Conservation (phyloP, 2,888 invertebrate species). For the Beris morrisii region DNA sequence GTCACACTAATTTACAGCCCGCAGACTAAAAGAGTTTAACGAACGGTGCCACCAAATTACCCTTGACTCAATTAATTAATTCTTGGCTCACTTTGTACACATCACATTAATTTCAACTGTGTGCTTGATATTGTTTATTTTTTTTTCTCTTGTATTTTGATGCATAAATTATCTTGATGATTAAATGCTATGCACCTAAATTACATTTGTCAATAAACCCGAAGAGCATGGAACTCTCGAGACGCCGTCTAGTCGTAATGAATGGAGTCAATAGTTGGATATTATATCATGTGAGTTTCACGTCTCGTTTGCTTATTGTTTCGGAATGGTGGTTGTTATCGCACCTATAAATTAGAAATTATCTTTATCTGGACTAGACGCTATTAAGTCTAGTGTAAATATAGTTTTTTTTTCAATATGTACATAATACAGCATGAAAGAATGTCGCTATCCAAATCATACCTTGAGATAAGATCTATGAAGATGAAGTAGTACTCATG, state of each 20-base stretch:
- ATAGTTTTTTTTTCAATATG: too few species aligned
- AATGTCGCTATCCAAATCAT: too few species aligned
- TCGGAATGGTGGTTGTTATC: too few species aligned
- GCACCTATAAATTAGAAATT: too few species aligned
- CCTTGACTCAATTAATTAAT: conserved; percentile 28
- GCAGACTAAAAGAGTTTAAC: background rate
- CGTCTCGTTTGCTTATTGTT: too few species aligned
- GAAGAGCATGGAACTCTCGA: background rate
- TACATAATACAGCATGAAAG: too few species aligned
- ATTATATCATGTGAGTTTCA: background rate
- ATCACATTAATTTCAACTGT: conserved; percentile 23
- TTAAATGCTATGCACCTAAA: background rate
- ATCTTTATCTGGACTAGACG: too few species aligned
- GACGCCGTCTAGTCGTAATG: conserved; percentile 21
- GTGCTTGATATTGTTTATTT: background rate
- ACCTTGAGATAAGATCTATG: too few species aligned
- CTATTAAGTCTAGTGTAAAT: too few species aligned
- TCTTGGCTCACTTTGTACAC: conserved; percentile 22
- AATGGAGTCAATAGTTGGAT: conserved; percentile 22
- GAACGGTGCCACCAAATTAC: conserved; percentile 18
- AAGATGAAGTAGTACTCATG: too few species aligned
- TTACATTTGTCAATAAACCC: background rate
- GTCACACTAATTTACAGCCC: background rate
- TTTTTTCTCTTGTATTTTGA: background rate
- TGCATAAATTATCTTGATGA: conserved; percentile 18